phyloP scores from a whole-genome alignment of 2,797 vertebrate species.

The Momotus momota region DNA sequence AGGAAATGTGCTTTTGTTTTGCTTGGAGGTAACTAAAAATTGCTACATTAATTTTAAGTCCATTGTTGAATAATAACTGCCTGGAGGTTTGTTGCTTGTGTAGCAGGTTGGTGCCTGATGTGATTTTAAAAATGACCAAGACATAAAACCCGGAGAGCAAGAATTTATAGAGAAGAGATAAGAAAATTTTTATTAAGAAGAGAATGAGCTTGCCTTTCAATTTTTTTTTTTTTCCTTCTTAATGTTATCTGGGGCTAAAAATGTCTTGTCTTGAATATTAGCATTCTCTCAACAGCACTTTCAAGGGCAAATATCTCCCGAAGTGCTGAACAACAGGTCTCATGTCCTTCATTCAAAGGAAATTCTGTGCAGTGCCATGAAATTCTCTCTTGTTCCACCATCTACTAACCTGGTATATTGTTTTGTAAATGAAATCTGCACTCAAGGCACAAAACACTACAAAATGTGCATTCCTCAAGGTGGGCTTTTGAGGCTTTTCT shows the following conservation, averaged over 20 bases:
- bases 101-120: neutral
- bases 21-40: conserved; percentile 44
- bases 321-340: neutral
- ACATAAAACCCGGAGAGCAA: neutral
- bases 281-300: neutral
- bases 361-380: neutral
- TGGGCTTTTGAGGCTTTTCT: neutral
- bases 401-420: neutral
- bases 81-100: conserved; percentile 39
- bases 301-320: neutral
- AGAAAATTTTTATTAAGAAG: conserved; percentile 43
- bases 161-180: conserved; percentile 30
- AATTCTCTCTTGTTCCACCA: neutral
- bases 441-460: neutral
- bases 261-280: neutral
- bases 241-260: neutral
- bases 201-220: conserved; percentile 12
- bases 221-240: neutral
- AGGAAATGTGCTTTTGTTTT: conserved; percentile 25
- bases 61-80: conserved; percentile 53
- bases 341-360: neutral
- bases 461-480: neutral
- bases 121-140: conserved; percentile 52
- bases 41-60: conserved; percentile 47
- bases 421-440: neutral